Percentiles rank a stretch among this genome's conserved stretches.
phyloP scores from a whole-genome alignment of 30 jellyfish, hydroid and myxozoan genomes.

The Turritopsis dohrnii region DNA sequence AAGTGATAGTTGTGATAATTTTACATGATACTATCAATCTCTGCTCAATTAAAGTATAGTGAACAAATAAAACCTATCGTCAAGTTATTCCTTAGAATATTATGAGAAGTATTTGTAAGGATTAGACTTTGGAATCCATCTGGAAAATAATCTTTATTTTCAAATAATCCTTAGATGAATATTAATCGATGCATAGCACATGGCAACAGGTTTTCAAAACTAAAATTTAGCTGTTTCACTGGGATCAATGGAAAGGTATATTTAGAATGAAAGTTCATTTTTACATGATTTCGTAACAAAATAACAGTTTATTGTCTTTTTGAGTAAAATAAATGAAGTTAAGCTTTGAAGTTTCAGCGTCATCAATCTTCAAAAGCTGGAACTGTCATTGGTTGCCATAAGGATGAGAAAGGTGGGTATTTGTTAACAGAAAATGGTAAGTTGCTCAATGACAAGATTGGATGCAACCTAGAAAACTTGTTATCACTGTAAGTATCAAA shows the following conservation, averaged over 20 bases:
- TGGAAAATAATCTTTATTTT: not conserved
- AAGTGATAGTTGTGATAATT: too few relatives aligned
- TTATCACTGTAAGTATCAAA: not conserved
- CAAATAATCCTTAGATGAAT: not conserved
- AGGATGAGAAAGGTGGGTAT: not conserved
- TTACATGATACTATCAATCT: too few relatives aligned
- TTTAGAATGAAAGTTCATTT: not conserved
- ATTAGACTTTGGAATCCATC: not conserved
- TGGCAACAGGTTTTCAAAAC: not conserved
- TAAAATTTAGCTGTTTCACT: not conserved
- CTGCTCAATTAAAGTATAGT: too few relatives aligned
- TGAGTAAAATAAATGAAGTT: not conserved
- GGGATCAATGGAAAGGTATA: not conserved
- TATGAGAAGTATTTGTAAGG: not conserved
- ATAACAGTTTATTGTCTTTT: too few relatives aligned
- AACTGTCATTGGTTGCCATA: constrained; percentile 24
- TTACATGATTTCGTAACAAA: not conserved
- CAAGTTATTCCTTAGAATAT: not conserved
- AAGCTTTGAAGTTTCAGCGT: not conserved
- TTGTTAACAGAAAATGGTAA: constrained; percentile 15
- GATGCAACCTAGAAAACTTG: not conserved
- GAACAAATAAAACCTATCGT: not conserved
- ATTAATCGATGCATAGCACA: not conserved
- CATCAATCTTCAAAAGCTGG: not conserved
- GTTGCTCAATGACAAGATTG: not conserved